Percentiles rank a stretch among this genome's conserved stretches.
Evolutionary conservation across 2,113 vertebrate species (phyloP).

Genomic region (Rattus rattus): DNA sequence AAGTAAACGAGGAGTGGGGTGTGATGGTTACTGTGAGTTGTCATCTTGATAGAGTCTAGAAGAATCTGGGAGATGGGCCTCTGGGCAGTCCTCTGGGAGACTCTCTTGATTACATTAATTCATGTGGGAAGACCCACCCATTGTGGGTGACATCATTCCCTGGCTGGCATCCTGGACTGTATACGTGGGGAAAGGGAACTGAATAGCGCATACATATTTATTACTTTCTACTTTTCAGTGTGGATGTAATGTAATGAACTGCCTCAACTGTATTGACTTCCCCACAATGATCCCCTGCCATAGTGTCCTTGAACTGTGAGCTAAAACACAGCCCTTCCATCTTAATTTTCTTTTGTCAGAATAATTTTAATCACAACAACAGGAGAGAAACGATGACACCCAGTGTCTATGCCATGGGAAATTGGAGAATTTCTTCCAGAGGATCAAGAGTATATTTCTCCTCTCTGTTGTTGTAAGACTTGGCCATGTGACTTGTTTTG

Average conservation of each 20-base stretch:
- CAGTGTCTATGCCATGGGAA: background rate
- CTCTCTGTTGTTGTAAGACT: background rate
- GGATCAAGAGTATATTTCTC: background rate
- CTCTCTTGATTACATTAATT: background rate
- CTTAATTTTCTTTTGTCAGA: background rate
- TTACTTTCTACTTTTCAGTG: background rate
- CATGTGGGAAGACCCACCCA: background rate
- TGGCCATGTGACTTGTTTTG: slow-evolving; percentile 5
- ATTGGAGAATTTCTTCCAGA: background rate
- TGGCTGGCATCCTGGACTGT: background rate
- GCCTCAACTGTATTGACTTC: background rate
- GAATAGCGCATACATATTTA: no score
- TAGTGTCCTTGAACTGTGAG: background rate
- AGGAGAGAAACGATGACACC: background rate
- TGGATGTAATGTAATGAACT: background rate
- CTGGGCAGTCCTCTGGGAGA: background rate
- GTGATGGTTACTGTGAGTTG: background rate
- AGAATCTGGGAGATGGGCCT: background rate
- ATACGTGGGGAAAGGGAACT: background rate
- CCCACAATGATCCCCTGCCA: no score
- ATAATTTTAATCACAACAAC: background rate
- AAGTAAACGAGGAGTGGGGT: background rate
- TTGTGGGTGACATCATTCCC: background rate
- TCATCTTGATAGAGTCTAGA: background rate
- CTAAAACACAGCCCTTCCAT: background rate